These are phyloP conservation scores for Himalopsyche phryganea DNA, from an alignment of 1,140 invertebrate species.

Conservation along the genomic window DNA sequence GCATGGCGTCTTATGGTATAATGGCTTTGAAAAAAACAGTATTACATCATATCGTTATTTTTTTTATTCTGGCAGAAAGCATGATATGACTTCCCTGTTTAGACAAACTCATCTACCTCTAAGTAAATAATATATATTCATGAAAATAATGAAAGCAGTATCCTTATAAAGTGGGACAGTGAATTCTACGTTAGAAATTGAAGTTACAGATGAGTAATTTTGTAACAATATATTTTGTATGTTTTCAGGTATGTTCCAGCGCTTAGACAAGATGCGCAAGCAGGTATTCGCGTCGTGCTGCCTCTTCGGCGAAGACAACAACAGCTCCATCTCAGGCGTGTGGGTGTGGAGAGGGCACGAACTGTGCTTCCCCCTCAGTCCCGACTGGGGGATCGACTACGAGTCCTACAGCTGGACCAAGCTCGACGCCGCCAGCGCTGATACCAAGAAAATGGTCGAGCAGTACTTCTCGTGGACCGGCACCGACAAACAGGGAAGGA, in stretches of 20 bases:
- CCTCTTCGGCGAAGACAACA: slow-evolving; percentile 89
- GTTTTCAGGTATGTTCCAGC: slow-evolving; percentile 83
- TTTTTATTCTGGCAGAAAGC: too few relatives aligned
- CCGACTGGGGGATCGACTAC: slow-evolving; percentile 96
- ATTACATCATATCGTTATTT: too few relatives aligned
- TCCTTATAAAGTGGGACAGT: too few relatives aligned
- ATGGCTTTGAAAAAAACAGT: too few relatives aligned
- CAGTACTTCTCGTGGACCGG: slow-evolving; percentile 94
- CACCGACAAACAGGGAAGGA: slow-evolving; percentile 80
- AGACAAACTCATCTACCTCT: too few relatives aligned
- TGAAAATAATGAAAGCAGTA: too few relatives aligned
- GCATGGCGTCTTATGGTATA: too few relatives aligned
- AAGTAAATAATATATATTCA: too few relatives aligned
- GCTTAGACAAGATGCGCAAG: slow-evolving; percentile 97
- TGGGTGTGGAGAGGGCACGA: slow-evolving; percentile 97
- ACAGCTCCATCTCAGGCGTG: slow-evolving; percentile 91
- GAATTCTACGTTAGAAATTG: too few relatives aligned
- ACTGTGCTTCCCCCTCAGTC: slow-evolving; percentile 81
- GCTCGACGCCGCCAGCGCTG: slow-evolving; percentile 74
- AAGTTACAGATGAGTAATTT: too few relatives aligned
- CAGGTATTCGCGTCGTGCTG: slow-evolving; percentile 90
- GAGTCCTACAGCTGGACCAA: slow-evolving; percentile 97
- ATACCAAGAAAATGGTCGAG: slow-evolving; percentile 87
- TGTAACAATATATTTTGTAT: slow-evolving; percentile 7
- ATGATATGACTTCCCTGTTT: too few relatives aligned